Evolutionary conservation across 2,113 vertebrate genomes (phyloP).

Genomic region (Azemiops feae): DNA sequence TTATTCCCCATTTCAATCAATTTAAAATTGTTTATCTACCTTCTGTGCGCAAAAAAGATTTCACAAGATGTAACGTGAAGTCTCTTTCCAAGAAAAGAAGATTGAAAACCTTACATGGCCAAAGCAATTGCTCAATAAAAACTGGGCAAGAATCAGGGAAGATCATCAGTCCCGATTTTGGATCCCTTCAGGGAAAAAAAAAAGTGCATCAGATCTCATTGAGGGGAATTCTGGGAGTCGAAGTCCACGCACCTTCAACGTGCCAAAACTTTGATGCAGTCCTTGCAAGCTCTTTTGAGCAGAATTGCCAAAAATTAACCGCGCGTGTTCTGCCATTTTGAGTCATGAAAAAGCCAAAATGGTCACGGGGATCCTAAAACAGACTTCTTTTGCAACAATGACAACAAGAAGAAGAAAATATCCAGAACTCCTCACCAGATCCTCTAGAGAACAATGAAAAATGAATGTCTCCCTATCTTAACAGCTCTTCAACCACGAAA

Average conservation of each 20-base stretch:
- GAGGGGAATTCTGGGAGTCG: not conserved
- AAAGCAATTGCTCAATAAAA: not conserved
- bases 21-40: not conserved
- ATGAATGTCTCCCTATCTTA: not conserved
- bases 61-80: not conserved
- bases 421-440: not conserved
- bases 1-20: not conserved
- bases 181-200: constrained; percentile 16
- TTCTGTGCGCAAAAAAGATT: not conserved
- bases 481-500: not conserved
- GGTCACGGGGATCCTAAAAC: not conserved
- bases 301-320: not conserved
- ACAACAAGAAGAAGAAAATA: not conserved
- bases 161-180: not conserved
- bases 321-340: not conserved
- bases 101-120: not conserved
- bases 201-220: not conserved
- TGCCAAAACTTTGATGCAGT: not conserved
- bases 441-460: not conserved
- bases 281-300: not conserved
- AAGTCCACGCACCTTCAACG: not conserved
- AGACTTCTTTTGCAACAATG: not conserved
- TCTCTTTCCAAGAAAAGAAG: constrained; percentile 13
- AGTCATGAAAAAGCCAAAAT: not conserved
- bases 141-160: not conserved